Base-by-base conservation (phyloP, 35 echinoderm and acorn worm species). In the Chiridota heheva region DNA sequence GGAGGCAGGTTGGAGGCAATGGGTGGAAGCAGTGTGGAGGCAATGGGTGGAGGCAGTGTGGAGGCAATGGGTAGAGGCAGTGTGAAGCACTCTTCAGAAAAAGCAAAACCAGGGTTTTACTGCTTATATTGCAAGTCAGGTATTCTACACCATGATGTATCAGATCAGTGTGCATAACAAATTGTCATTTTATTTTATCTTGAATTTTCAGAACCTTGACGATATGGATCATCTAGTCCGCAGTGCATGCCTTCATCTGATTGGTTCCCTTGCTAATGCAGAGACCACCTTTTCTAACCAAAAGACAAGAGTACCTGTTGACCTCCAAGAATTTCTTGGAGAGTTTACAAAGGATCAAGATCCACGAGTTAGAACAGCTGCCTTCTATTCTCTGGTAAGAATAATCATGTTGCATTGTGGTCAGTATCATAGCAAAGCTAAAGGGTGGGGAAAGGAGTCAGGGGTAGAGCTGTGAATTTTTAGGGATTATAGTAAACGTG, bases 311-410 rank as follows among this genome's bases (percentile, higher is more conserved):
- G 57, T 28, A 60, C 72, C 28, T 41, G 30, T 34, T 25, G 32
- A 18, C 35, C 49, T 78, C 29, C 85, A 91, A 40, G 77, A 91
- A 44, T 48, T 97, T 6, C 65, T 97, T 18, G 69, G 83, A 49
- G 84, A 76, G 37, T 97, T 84, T 42, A 88, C 84, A 8, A 77
- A 49, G 45, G 93, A 97, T 44, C 83, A 83, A 67, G 93, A 97
- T 43, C 89, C 93, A 76, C 58, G 93, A 48, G 93, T 97, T 42
- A 87, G 93, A 39, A 74, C 70, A 47, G 84, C 76, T 59, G 88
- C 93, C 29, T 91, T 91, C 49, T 49, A 87, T 60, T 55, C 93
- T 43, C 91, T 91, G 93, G 93, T 91, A 49, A 81, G 85, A 55
- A 36, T 2, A 12, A 31, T 15, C 36, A 29, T 10, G 15, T 16